These are phyloP conservation scores for Atractosteus spatula DNA, from an alignment of 2,113 vertebrate genomes.

Conservation along the genomic window DNA sequence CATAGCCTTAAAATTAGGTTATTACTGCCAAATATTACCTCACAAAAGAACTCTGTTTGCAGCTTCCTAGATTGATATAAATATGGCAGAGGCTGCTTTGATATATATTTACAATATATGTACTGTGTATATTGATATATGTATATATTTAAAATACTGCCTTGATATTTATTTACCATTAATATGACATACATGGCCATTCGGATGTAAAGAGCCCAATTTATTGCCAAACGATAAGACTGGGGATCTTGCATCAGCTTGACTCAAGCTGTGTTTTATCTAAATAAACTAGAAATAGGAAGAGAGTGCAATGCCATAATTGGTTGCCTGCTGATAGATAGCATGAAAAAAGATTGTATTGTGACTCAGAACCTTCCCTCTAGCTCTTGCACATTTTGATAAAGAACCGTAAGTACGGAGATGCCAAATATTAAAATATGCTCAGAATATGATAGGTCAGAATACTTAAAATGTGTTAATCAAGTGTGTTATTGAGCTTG, in stretches of 20 bases:
- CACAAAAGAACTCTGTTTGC: too few species aligned
- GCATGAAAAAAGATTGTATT: conserved; percentile 2
- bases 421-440: background rate
- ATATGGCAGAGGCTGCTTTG: background rate
- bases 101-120: background rate
- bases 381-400: conserved; percentile 8
- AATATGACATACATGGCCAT: background rate
- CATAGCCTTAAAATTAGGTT: too few species aligned
- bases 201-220: background rate
- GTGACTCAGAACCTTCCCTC: background rate
- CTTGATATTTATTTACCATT: background rate
- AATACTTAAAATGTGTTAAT: background rate
- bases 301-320: background rate
- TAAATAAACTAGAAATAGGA: background rate
- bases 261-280: background rate
- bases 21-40: too few species aligned
- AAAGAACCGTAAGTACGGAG: background rate
- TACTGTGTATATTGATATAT: background rate
- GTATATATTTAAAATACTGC: background rate
- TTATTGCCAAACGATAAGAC: background rate
- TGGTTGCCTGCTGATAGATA: background rate
- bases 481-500: background rate
- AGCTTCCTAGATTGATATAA: too few species aligned
- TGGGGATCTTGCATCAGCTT: background rate
- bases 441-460: background rate